A percentile compares a stretch with the other conserved stretches of the same genome.
phyloP scores from a whole-genome alignment of 1,140 invertebrate species.

The Lucilia cuprina region DNA sequence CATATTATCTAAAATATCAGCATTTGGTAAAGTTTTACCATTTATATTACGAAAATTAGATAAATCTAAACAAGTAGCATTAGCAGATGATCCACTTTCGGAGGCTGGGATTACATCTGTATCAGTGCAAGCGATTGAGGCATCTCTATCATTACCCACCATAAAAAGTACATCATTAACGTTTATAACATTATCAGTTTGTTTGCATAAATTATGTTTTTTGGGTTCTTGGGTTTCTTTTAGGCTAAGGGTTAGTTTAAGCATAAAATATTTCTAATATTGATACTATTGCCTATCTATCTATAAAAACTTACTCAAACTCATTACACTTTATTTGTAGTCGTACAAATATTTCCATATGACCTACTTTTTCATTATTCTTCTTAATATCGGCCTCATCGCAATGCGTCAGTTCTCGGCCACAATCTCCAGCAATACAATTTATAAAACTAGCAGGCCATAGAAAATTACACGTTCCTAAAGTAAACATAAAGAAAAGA shows the following conservation, averaged over 20 bases:
- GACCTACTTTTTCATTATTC: slow-evolving; percentile 6
- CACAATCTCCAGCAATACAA: neutral
- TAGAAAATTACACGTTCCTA: slow-evolving; percentile 12
- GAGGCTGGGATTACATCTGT: neutral
- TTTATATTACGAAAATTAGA: slow-evolving; percentile 35
- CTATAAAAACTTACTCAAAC: neutral
- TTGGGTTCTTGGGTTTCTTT: neutral
- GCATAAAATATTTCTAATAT: too few species aligned
- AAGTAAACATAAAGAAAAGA: too few species aligned
- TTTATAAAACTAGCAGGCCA: slow-evolving; percentile 30
- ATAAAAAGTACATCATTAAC: slow-evolving; percentile 38
- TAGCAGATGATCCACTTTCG: neutral
- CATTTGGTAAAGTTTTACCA: slow-evolving; percentile 8
- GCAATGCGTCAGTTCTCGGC: slow-evolving; percentile 31
- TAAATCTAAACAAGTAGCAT: slow-evolving; percentile 30
- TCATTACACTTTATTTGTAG: slow-evolving; percentile 38
- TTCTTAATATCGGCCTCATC: slow-evolving; percentile 23
- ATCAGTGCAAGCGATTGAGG: neutral
- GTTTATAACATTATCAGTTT: slow-evolving; percentile 29
- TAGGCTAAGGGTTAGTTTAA: too few species aligned
- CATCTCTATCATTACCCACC: slow-evolving; percentile 23
- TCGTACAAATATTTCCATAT: slow-evolving; percentile 30
- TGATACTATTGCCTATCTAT: too few species aligned
- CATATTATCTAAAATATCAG: slow-evolving; percentile 33
- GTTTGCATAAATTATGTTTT: slow-evolving; percentile 7